Conservation (phyloP, 1,140 invertebrate species). For the Orchestia grillus region DNA sequence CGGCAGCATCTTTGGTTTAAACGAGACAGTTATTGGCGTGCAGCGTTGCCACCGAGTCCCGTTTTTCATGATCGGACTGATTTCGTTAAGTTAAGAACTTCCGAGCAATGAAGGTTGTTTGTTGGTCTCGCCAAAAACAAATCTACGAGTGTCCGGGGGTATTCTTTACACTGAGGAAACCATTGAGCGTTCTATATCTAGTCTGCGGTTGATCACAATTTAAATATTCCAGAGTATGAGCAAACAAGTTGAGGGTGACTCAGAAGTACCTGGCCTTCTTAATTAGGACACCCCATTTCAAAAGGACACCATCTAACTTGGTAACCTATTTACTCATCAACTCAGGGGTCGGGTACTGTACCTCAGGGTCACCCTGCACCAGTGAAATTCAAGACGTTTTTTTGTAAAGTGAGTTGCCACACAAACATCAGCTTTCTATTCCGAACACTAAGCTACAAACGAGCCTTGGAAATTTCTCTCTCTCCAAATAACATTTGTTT, state of each 20-base stretch:
- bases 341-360: too few species aligned
- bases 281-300: too few species aligned
- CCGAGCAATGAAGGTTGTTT: neutral
- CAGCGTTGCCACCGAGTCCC: neutral
- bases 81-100: neutral
- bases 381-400: neutral
- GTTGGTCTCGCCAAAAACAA: neutral
- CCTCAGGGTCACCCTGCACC: neutral
- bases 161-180: neutral
- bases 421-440: neutral
- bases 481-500: neutral
- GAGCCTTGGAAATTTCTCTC: neutral
- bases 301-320: too few species aligned
- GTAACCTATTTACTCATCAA: too few species aligned
- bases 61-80: constrained; percentile 16
- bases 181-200: neutral
- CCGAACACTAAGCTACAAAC: neutral
- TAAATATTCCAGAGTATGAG: too few species aligned
- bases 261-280: too few species aligned
- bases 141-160: neutral
- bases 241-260: too few species aligned
- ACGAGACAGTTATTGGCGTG: constrained; percentile 13
- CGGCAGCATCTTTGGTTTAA: constrained; percentile 26
- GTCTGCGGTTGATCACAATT: too few species aligned
- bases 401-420: neutral